Evolutionary conservation across 1,140 invertebrate genomes (phyloP).

Genomic region (Drosophila albomicans): DNA sequence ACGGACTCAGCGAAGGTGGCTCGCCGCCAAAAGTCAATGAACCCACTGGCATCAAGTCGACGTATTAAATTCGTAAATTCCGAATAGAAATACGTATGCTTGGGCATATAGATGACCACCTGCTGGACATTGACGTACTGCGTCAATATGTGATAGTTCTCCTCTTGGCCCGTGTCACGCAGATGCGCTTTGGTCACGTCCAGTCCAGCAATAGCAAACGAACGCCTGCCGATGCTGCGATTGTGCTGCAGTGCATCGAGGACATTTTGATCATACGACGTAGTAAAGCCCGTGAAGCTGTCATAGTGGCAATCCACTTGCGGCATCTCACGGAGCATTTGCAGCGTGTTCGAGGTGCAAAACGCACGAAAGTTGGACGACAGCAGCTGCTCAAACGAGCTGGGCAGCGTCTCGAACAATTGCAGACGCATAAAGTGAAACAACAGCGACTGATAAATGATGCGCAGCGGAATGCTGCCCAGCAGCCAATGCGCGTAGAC

Average conservation of each 20-base stretch:
- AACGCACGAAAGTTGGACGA: constrained; percentile 45
- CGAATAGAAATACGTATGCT: constrained; percentile 60
- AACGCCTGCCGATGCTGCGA: neutral
- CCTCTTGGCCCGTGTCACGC: constrained; percentile 3
- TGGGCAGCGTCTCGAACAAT: constrained; percentile 43
- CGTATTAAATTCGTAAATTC: constrained; percentile 42
- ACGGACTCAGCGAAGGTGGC: constrained; percentile 35
- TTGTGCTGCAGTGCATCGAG: constrained; percentile 41
- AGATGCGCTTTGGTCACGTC: constrained; percentile 45
- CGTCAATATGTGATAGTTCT: constrained; percentile 37
- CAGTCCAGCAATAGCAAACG: constrained; percentile 56
- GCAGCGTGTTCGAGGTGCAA: constrained; percentile 46
- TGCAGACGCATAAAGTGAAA: constrained; percentile 70
- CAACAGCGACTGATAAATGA: constrained; percentile 69
- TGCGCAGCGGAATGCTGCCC: constrained; percentile 58
- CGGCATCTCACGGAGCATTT: constrained; percentile 57
- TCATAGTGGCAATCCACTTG: constrained; percentile 20
- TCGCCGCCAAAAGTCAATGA: constrained; percentile 54
- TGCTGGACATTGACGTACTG: constrained; percentile 66
- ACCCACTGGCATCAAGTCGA: constrained; percentile 50
- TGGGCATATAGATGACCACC: constrained; percentile 68
- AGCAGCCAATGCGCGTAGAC: constrained; percentile 70
- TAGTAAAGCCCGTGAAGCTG: constrained; percentile 25
- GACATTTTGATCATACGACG: constrained; percentile 46
- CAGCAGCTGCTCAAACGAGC: constrained; percentile 53